Conservation (phyloP, 2,797 vertebrate genomes). For the Rhinoraja longicauda region DNA sequence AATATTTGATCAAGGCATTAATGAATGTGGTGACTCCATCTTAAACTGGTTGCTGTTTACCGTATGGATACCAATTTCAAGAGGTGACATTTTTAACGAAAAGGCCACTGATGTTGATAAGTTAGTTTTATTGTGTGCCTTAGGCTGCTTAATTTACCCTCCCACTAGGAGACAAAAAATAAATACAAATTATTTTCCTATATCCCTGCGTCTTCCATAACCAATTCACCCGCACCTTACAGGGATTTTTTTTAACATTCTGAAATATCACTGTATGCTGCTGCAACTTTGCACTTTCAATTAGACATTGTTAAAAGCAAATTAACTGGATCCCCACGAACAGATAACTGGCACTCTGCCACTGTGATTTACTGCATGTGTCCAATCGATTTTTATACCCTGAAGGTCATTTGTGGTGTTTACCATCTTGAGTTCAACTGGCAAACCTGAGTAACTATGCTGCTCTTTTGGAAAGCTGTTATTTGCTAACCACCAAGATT, state of each 20-base stretch:
- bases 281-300: neutral
- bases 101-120: neutral
- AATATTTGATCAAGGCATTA: neutral
- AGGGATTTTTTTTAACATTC: neutral
- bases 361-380: slow-evolving; percentile 5
- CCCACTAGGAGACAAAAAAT: neutral
- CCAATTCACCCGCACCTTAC: no score
- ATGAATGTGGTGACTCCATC: neutral
- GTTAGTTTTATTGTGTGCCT: neutral
- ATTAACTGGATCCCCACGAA: neutral
- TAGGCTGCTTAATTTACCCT: neutral
- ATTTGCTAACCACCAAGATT: slow-evolving; percentile 3
- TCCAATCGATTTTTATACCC: neutral
- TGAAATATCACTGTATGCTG: neutral
- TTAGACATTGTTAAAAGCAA: neutral
- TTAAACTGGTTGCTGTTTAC: neutral
- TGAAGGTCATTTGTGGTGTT: slow-evolving; percentile 11
- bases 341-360: neutral
- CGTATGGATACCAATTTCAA: neutral
- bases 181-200: neutral
- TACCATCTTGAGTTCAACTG: neutral
- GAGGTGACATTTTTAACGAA: neutral
- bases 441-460: neutral
- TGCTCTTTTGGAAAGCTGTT: slow-evolving; percentile 11
- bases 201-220: neutral